Conservation (phyloP, 2,113 vertebrate genomes). For the Meles meles region DNA sequence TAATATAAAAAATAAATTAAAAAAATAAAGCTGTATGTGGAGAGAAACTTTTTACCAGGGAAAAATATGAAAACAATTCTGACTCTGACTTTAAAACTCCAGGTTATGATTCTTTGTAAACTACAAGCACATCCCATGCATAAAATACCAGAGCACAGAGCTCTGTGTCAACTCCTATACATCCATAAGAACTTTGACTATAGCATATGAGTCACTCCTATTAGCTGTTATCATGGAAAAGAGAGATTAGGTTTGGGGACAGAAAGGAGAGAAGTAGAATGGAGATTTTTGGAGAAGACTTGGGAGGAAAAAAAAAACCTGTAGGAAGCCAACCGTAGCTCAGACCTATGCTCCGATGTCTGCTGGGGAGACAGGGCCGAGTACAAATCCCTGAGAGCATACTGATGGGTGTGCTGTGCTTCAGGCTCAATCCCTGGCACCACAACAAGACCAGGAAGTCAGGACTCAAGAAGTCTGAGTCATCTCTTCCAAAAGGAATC, state of each 20-base stretch:
- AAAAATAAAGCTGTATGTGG: neutral
- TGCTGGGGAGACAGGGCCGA: neutral
- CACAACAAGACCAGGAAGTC: neutral
- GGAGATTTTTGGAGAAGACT: neutral
- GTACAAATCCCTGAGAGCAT: neutral
- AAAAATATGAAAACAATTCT: neutral
- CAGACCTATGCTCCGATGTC: neutral
- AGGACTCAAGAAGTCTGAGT: neutral
- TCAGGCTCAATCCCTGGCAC: neutral
- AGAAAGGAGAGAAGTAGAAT: neutral
- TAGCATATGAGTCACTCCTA: neutral
- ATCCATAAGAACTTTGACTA: neutral
- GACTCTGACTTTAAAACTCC: neutral
- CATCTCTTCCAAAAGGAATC: neutral
- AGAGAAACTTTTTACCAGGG: neutral
- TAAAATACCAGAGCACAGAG: neutral
- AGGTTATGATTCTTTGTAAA: neutral
- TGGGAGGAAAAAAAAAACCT: neutral
- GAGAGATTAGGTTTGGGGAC: neutral
- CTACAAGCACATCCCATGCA: neutral
- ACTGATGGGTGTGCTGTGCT: neutral
- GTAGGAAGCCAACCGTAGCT: neutral
- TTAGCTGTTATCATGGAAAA: neutral
- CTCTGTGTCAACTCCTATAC: neutral
- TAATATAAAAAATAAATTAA: too few species aligned